Evolutionary conservation across 1,140 invertebrate species (phyloP), one percentile per base, ranked within the genome.

Genomic region (Helicoverpa armigera): DNA sequence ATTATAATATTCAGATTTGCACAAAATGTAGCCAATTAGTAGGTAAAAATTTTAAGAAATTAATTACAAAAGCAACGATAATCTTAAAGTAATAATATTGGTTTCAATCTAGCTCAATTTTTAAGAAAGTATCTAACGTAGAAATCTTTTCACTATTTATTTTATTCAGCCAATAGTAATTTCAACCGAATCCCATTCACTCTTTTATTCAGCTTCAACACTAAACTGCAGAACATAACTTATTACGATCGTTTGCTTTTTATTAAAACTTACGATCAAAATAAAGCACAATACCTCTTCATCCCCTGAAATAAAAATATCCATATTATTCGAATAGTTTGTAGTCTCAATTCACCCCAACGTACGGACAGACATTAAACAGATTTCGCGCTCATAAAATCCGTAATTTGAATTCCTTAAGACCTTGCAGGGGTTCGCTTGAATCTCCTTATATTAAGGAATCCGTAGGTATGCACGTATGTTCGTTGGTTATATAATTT

Each of bases 361-460:
- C 61, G 60, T 81, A 77, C 61, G 60, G 81, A 79, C 82, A 80
- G 89, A 86, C 86, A 89, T 90, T 87, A 92, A 91, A 88, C 89
- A 91, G 91, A 92, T 92, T 91, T 92, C 82, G 74, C 86, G 86
- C 85, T 84, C 89, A 89, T 92, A 90, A 91, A 92, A 91, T 87
- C 86, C 86, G 89, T 91, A 92, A 92, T 92, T 92, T 91, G 90
- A 91, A 92, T 92, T 92, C 90, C 90, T 92, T 86, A 86, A 87
- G 87, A 87, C 85, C 81, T 80, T 65, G 56, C 43, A 70, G 83
- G 83, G 82, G 82, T 23, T 82, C 61, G 13, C 12, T 54, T 4
- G 61, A 72, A 56, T 83, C 87, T 85, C 86, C 86, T 84, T 84
- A 87, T 75, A 81, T 74, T 61, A 70, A 54, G 72, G 79, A 60